These are phyloP conservation scores for Thomomys bottae DNA, from an alignment of 2,113 vertebrate genomes.

Conservation along the genomic window DNA sequence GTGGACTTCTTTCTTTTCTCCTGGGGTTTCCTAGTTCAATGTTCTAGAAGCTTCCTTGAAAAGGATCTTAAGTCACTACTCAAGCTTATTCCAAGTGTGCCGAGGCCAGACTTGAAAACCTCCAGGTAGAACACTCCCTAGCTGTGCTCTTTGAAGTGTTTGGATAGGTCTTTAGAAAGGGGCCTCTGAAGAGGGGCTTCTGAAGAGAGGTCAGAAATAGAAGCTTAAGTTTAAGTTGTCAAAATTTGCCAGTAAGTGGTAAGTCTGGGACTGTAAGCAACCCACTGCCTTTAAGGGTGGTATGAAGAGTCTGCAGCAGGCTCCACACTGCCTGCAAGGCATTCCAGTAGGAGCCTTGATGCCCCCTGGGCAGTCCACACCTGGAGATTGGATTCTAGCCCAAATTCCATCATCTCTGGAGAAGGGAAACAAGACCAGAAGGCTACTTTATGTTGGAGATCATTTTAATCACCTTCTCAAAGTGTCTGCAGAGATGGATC, in stretches of 20 bases:
- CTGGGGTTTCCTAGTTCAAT: not conserved
- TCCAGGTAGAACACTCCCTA: fast-evolving
- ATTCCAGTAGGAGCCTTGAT: not conserved
- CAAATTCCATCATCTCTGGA: not conserved
- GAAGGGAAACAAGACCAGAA: not conserved
- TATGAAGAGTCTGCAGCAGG: not conserved
- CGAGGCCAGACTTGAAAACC: not conserved
- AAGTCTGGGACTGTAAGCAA: not conserved
- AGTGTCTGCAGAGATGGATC: conserved; percentile 10
- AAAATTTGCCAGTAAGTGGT: not conserved
- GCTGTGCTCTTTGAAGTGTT: not conserved
- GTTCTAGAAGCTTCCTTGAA: not conserved
- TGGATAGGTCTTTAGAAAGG: not conserved
- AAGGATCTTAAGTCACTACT: not conserved
- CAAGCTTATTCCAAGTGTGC: not conserved
- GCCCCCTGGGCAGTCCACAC: not conserved
- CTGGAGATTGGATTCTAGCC: not conserved
- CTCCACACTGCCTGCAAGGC: not conserved
- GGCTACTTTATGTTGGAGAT: not conserved
- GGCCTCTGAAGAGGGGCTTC: not conserved
- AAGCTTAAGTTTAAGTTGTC: not conserved
- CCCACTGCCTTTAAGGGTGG: not conserved
- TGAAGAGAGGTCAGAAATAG: not conserved
- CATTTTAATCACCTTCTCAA: conserved; percentile 3
- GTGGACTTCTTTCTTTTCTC: not conserved